These are phyloP conservation scores for Dunckerocampus dactyliophorus DNA, from an alignment of 2,113 vertebrate species.

Conservation along the genomic window DNA sequence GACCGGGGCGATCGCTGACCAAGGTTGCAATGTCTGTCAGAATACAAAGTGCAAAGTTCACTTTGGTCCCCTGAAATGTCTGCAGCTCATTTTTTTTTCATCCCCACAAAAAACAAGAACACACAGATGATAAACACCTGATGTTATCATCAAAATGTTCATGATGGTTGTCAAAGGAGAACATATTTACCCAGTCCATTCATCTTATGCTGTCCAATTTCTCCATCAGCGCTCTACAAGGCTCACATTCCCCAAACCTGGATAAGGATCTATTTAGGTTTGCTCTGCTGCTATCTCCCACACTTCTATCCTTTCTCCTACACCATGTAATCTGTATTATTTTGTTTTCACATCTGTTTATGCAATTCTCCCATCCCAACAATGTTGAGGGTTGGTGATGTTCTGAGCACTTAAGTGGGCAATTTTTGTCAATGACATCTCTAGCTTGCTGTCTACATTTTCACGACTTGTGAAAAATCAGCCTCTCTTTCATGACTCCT, in stretches of 20 bases:
- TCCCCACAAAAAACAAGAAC: constrained; percentile 6
- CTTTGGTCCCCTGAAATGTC: too few species aligned
- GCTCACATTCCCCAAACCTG: constrained; percentile 41
- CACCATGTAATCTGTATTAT: constrained; percentile 20
- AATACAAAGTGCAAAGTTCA: too few species aligned
- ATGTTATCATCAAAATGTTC: constrained; percentile 49
- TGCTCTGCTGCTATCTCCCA: constrained; percentile 36
- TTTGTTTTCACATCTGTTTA: constrained; percentile 7
- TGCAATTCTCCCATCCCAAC: too few species aligned
- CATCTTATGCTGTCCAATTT: constrained; percentile 58
- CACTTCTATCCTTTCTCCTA: not conserved
- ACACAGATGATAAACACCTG: constrained; percentile 27
- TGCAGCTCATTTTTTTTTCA: not conserved
- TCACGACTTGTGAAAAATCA: not conserved
- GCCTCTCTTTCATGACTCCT: not conserved
- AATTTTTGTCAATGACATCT: not conserved
- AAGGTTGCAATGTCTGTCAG: too few species aligned
- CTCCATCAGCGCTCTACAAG: constrained; percentile 40
- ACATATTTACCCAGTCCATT: constrained; percentile 67
- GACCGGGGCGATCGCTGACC: too few species aligned
- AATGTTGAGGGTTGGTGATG: too few species aligned
- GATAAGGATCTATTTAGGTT: constrained; percentile 40
- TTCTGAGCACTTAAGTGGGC: too few species aligned
- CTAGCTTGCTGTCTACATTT: not conserved
- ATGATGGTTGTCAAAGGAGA: constrained; percentile 55